These are phyloP conservation scores for Napeogenes sylphis DNA, from an alignment of 2,888 invertebrate species.

Conservation along the genomic window DNA sequence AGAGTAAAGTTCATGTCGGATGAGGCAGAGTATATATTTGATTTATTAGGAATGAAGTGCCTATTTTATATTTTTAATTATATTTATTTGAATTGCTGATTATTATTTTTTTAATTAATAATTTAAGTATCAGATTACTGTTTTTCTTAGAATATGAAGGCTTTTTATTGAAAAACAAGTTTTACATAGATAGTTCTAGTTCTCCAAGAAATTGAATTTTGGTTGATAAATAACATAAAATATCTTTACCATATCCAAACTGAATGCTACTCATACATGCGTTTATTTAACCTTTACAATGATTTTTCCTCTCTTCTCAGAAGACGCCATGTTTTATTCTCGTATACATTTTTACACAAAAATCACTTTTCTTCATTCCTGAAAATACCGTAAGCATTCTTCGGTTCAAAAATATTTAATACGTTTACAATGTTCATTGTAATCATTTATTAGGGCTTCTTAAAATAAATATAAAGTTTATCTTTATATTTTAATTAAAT, in stretches of 20 bases:
- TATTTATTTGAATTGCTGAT: background rate
- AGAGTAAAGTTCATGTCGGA: slow-evolving; percentile 11
- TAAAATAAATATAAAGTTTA: too few relatives aligned
- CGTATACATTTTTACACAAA: background rate
- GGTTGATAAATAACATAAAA: background rate
- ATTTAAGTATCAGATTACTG: too few relatives aligned
- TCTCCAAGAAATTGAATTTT: background rate
- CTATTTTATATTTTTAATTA: background rate
- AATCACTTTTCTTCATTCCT: background rate
- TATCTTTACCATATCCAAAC: slow-evolving; percentile 11
- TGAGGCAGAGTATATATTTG: slow-evolving; percentile 3
- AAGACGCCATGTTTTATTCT: slow-evolving; percentile 9
- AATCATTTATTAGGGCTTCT: too few relatives aligned
- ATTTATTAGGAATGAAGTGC: background rate
- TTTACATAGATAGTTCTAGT: background rate
- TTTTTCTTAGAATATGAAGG: too few relatives aligned
- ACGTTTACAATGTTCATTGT: too few relatives aligned
- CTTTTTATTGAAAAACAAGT: too few relatives aligned
- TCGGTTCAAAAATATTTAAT: background rate
- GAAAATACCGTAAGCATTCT: background rate
- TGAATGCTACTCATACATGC: slow-evolving; percentile 10
- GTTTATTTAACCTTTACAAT: slow-evolving; percentile 16
- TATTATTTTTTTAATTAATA: too few relatives aligned
- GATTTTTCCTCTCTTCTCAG: slow-evolving; percentile 25
- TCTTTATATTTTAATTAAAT: too few relatives aligned